Base-by-base conservation (phyloP, 2,113 vertebrate genomes). In the Larimichthys polyactis region DNA sequence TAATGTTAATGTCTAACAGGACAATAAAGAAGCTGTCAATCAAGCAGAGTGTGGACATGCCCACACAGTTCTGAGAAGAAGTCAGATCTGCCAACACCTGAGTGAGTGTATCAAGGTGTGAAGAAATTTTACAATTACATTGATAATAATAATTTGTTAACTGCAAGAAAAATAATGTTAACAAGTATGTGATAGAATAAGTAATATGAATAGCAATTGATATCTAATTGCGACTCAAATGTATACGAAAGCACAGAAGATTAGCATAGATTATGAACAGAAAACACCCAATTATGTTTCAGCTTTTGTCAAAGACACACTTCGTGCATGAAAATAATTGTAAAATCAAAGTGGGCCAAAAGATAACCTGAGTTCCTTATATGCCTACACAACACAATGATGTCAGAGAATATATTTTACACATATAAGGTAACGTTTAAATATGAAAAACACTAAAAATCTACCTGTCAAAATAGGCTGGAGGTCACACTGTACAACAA, bases 401-500 rank as follows among this genome's bases (percentile, higher is more conserved):
- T 46, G 27, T 24, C 19, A 11, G 6, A 43, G 32, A 20, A 44
- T 44, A 27, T 19, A 32, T 5, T 44, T 14, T 57, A 19, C 24
- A 29, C 10, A 48, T 59, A 29, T 46, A 14, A 24, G 16, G 27
- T 49, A 59, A 49, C 9, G 19, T 78, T 1, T 20, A 4, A 22
- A 4, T 58, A 44, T 36, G n/a, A 4, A 11, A 22, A 57, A 19
- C 19, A 40, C 14, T 17, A 19, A 46, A 52, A 14, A 51, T 44
- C 20, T 65, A 67, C 36, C 49, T 65, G 49, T 10, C 11, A 40
- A 71, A 78, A 57, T 27, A n/a, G 24, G 10, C 40, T 75, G 19
- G 15, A 69, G 73, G 51, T 59, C 44, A 67, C 9, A 65, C 51
- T 43, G 14, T 74, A 55, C 40, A 80, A 40, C 62, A 63, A 40